Evolutionary conservation across 2,888 invertebrate genomes (phyloP).

Genomic region (Cistogaster globosa): DNA sequence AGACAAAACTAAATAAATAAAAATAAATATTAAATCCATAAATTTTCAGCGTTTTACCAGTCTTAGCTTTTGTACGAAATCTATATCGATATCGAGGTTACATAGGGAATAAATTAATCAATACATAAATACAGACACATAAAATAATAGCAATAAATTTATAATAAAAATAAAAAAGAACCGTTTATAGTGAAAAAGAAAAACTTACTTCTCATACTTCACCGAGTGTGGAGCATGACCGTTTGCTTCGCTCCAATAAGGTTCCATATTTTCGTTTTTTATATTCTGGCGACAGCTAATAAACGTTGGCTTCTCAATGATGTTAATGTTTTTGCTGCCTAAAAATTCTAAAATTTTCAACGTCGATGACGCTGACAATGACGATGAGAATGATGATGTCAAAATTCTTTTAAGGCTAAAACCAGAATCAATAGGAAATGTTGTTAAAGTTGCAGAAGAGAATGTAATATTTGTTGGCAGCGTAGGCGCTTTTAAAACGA

Average conservation of each 20-base stretch:
- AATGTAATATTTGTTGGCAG: conserved; percentile 51
- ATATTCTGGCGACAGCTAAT: conserved; percentile 65
- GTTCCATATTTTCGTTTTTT: conserved; percentile 79
- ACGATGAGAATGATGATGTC: conserved; percentile 13
- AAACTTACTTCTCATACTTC: conserved; percentile 83
- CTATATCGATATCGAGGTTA: no score
- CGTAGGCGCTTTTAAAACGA: conserved; percentile 64
- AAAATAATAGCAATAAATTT: background rate
- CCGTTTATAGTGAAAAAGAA: background rate
- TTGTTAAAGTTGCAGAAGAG: conserved; percentile 44
- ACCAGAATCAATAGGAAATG: conserved; percentile 9
- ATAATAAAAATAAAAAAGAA: background rate
- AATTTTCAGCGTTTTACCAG: background rate
- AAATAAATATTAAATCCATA: background rate
- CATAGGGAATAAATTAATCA: no score
- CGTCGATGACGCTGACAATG: conserved; percentile 10
- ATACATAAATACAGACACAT: background rate
- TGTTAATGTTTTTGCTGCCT: conserved; percentile 52
- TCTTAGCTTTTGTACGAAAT: no score
- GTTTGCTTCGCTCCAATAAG: conserved; percentile 82
- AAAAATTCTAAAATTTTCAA: conserved; percentile 19
- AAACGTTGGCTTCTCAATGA: conserved; percentile 42
- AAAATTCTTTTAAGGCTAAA: background rate
- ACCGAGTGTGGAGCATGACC: conserved; percentile 83
- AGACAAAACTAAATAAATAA: background rate